phyloP scores from a whole-genome alignment of 2,113 vertebrate genomes.

The Apus apus region DNA sequence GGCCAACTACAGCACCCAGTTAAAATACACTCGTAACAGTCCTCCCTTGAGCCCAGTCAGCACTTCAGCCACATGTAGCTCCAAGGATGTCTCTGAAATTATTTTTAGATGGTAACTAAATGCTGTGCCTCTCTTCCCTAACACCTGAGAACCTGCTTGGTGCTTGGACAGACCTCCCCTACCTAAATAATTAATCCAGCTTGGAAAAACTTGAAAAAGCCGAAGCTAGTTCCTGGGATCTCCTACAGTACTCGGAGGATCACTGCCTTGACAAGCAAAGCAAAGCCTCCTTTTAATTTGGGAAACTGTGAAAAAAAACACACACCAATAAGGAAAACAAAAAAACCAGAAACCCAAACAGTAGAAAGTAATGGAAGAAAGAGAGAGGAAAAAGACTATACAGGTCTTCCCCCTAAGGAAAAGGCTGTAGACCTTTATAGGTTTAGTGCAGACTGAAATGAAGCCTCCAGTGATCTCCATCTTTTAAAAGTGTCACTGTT shows the following conservation, averaged over 20 bases:
- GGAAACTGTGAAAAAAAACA: background rate
- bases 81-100: background rate
- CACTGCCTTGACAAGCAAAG: background rate
- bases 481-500: background rate
- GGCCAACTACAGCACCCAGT: background rate
- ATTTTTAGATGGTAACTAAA: background rate
- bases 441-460: background rate
- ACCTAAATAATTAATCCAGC: background rate
- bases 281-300: background rate
- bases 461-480: background rate
- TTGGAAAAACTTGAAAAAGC: background rate
- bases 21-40: background rate
- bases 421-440: background rate
- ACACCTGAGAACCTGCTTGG: background rate
- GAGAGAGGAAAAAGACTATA: background rate
- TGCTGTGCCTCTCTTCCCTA: background rate
- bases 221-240: background rate
- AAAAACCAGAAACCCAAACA: background rate
- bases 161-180: background rate
- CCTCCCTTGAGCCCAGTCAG: background rate
- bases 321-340: too few species aligned
- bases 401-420: background rate
- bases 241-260: background rate
- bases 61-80: background rate
- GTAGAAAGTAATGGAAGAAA: background rate